Evolutionary conservation across 1,140 invertebrate genomes (phyloP).

Genomic region (Bombus haemorrhoidalis): DNA sequence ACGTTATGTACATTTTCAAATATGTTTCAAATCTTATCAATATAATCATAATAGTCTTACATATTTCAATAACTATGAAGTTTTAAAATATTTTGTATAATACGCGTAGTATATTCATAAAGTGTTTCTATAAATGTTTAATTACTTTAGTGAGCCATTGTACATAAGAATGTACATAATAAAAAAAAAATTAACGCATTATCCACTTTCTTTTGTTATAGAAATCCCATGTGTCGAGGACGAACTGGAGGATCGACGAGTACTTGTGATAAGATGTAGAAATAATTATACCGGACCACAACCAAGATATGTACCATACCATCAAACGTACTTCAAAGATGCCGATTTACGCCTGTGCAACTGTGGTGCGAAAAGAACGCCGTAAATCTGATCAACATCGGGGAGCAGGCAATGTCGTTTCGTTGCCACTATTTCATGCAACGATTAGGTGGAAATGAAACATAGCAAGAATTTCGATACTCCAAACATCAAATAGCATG

Average conservation of each 20-base stretch:
- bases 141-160: too few relatives aligned
- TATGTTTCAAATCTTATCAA: too few relatives aligned
- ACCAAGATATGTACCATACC: slow-evolving; percentile 61
- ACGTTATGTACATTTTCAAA: too few relatives aligned
- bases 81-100: too few relatives aligned
- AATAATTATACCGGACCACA: slow-evolving; percentile 78
- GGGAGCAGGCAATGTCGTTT: slow-evolving; percentile 41
- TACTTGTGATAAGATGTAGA: slow-evolving; percentile 81
- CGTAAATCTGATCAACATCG: slow-evolving; percentile 41
- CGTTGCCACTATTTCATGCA: slow-evolving; percentile 13
- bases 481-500: neutral
- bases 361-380: slow-evolving; percentile 63
- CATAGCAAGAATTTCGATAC: neutral
- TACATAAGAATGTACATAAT: neutral
- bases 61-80: too few relatives aligned
- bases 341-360: slow-evolving; percentile 76
- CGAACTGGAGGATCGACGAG: slow-evolving; percentile 71
- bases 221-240: slow-evolving; percentile 71
- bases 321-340: slow-evolving; percentile 75
- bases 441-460: slow-evolving; percentile 23
- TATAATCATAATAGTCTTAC: too few relatives aligned
- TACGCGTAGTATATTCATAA: too few relatives aligned
- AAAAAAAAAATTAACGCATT: neutral
- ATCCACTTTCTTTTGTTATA: slow-evolving; percentile 71
- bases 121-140: too few relatives aligned